Base-by-base conservation (phyloP, 2,797 vertebrate genomes). In the Eulemur mongoz region DNA sequence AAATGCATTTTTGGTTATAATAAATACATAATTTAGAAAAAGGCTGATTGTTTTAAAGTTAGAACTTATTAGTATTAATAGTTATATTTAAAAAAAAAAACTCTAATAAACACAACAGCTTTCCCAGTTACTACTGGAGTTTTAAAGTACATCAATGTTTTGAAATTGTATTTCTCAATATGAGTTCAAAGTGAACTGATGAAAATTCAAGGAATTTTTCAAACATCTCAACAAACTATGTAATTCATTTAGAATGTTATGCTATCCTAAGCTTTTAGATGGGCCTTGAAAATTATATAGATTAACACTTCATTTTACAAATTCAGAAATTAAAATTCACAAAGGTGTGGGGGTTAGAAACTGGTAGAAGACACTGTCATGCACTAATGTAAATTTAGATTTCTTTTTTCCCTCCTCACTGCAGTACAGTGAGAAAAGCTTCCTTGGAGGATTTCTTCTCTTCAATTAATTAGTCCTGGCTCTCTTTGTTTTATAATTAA, bases 11-110 rank as follows among this genome's bases (percentile, higher is more conserved):
- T 76, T 93, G 69, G 59, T 86, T 78, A 65, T 50, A 95, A 88
- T 80, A 92, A 92, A 61, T 27, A 30, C 7, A 65, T 43, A 70
- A 92, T 87, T 91, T 65, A 85, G 43, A 94, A 86, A 92, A 92
- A 57, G 35, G 43, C 59, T 83, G 17, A 40, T 72, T 48, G 9
- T 91, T 92, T 93, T 78, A 78, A 78, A 93, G 38, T 80, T 87
- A 61, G 61, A 95, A 65, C 25, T 40, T 63, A 65, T 52, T 50
- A 81, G 27, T 63, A 57, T 52, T 50, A 84, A 23, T 63, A 23
- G 4, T 65, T 70, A 32, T 78, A 2, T 25, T 93, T 63, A 18
- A 78, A 88, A 48, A 45, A 48, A 45, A 69, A 75, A 40, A n/a
- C 4, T 57, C 27, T 63, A 35, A 27, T 54, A 75, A 94, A 78